These are phyloP conservation scores for Lacanobia oleracea DNA, from an alignment of 2,888 invertebrate genomes.

Conservation along the genomic window DNA sequence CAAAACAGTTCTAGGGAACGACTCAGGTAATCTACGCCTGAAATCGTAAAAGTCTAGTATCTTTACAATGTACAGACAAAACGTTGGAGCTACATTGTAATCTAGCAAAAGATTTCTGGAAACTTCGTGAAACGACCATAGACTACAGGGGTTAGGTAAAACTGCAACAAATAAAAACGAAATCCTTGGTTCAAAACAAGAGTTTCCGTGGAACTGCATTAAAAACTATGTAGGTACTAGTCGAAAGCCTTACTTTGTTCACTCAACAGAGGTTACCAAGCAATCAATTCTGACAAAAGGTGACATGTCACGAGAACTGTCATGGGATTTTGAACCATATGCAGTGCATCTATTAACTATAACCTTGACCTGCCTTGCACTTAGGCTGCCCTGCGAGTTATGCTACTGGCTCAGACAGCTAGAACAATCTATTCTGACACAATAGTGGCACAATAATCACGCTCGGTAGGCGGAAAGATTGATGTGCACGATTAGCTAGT, in stretches of 20 bases:
- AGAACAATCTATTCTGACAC: slow-evolving; percentile 34
- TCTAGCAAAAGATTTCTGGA: background rate
- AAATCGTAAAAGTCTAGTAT: slow-evolving; percentile 12
- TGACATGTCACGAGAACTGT: slow-evolving; percentile 10
- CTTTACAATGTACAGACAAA: slow-evolving; percentile 25
- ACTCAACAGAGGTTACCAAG: background rate
- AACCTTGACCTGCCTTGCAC: slow-evolving; percentile 31
- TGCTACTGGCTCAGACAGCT: slow-evolving; percentile 4
- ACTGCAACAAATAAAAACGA: background rate
- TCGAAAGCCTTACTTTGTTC: background rate
- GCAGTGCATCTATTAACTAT: background rate
- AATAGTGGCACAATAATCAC: slow-evolving; percentile 30
- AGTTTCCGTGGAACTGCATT: background rate
- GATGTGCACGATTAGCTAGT: slow-evolving; percentile 11
- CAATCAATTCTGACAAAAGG: background rate
- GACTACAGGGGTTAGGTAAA: background rate
- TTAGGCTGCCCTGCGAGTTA: slow-evolving; percentile 16
- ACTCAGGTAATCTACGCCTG: background rate
- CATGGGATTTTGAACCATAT: slow-evolving; percentile 18
- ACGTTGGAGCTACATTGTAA: background rate
- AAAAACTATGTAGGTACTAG: background rate
- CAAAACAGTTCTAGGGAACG: background rate
- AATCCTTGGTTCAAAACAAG: background rate
- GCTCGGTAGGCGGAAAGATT: slow-evolving; percentile 40
- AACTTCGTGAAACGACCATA: background rate